phyloP scores from a whole-genome alignment of 2,888 invertebrate genomes.

The Eupithecia pulchellata region DNA sequence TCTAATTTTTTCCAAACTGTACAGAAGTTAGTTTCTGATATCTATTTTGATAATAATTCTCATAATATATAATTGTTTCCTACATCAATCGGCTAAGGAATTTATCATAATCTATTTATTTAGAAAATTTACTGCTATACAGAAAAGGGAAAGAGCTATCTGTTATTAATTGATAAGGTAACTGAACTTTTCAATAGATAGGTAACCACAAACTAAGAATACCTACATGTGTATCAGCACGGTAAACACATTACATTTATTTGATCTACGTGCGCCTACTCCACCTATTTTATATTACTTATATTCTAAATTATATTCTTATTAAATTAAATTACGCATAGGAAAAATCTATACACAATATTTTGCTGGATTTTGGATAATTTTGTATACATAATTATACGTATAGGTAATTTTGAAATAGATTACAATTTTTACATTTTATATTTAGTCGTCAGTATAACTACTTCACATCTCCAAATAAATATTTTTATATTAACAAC shows the following conservation, averaged over 20 bases:
- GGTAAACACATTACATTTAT: slow-evolving; percentile 63
- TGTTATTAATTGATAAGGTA: slow-evolving; percentile 6
- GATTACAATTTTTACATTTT: not conserved
- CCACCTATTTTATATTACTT: slow-evolving; percentile 3
- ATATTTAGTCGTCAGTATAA: not conserved
- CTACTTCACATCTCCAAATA: not conserved
- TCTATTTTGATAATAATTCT: not conserved
- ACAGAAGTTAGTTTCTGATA: not conserved
- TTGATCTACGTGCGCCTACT: slow-evolving; percentile 73
- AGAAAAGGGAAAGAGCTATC: not conserved
- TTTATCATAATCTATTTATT: not conserved
- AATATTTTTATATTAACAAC: slow-evolving; percentile 5
- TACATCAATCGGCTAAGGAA: not conserved
- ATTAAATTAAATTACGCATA: slow-evolving; percentile 1
- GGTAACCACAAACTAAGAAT: slow-evolving; percentile 49
- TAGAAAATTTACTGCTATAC: not conserved
- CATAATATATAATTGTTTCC: not conserved
- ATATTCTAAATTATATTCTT: not conserved
- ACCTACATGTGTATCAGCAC: slow-evolving; percentile 57
- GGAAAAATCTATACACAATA: not conserved
- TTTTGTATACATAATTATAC: not conserved
- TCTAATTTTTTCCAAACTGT: not conserved
- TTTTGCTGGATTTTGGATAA: slow-evolving; percentile 1
- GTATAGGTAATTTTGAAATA: not conserved
- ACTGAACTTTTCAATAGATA: slow-evolving; percentile 38